These are phyloP conservation scores for Synaphobranchus kaupii DNA, from an alignment of 2,797 vertebrate species.

Conservation along the genomic window DNA sequence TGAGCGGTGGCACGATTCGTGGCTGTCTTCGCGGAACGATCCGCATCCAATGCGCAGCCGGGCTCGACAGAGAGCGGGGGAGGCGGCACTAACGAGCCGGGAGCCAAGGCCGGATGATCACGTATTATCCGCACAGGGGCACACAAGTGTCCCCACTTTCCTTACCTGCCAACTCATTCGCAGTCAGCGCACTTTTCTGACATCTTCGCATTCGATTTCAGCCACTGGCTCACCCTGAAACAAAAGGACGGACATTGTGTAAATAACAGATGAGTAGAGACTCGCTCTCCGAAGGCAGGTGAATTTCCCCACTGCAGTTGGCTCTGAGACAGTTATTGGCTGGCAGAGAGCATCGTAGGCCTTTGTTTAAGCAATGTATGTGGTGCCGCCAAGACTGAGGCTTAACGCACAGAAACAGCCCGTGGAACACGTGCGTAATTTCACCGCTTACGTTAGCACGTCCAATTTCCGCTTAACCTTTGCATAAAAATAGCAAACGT, in stretches of 20 bases:
- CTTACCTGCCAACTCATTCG: conserved; percentile 72
- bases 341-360: neutral
- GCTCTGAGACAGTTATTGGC: neutral
- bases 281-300: neutral
- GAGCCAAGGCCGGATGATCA: conserved; percentile 21
- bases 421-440: conserved; percentile 24
- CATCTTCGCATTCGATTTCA: conserved; percentile 59
- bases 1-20: too few relatives aligned
- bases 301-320: neutral
- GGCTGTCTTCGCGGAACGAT: neutral
- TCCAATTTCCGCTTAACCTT: conserved; percentile 3
- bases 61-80: neutral
- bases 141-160: neutral
- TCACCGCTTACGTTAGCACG: conserved; percentile 7
- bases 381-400: conserved; percentile 25
- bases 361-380: conserved; percentile 9
- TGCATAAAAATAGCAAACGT: neutral
- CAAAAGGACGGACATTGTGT: conserved; percentile 40
- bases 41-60: neutral
- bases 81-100: neutral
- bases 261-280: neutral
- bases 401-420: conserved; percentile 26
- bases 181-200: conserved; percentile 56
- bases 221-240: conserved; percentile 55
- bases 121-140: conserved; percentile 30